Base-by-base conservation (phyloP, 2,888 invertebrate genomes). In the Stegophylla sp. region DNA sequence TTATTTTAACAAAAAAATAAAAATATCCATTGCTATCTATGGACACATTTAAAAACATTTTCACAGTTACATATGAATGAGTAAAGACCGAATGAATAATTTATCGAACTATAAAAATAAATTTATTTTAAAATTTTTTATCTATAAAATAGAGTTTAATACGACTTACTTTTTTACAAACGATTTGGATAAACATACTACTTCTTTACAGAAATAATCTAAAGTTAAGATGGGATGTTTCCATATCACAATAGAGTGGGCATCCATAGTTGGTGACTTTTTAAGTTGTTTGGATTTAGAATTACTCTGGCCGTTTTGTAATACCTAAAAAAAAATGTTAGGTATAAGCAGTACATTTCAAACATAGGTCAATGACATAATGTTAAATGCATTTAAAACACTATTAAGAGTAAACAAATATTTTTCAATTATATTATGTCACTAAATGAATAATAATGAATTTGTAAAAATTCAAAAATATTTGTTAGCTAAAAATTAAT, bases 131-230 rank as follows among this genome's bases (percentile, higher is more conserved):
- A 67, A 67, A 48, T 67, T 51, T 45, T 51, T 71, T 28, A 71
- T 51, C 51, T 53, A 45, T 45, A 15, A 9, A 34, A 53, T 53
- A n/a, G 1, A 13, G 34, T 13, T 51, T 26, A 48, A 61, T 53
- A n/a, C 45, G 13, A 43, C 77, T 73, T 82, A 82, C 84, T 77
- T 83, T 72, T 76, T 66, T 53, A 53, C 72, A 82, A 82, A 82
- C 20, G 75, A 66, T 76, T 76, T 76, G 71, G 79, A 71, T 64
- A 83, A 64, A 51, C 48, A 56, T 48, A 77, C 74, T 75, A 82
- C 79, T 89, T 96, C 95, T 85, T 90, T 89, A 85, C 90, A 87
- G 88, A 93, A 94, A 88, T 94, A 96, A 86, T 93, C 91, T 82
- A 94, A 85, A 2, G 95, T 95, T 85, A 89, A 90, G 83, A 95